Percentiles rank a stretch among this genome's conserved stretches.
These are phyloP conservation scores for Pinctada fucata DNA, from an alignment of 2,888 invertebrate species.

Conservation along the genomic window DNA sequence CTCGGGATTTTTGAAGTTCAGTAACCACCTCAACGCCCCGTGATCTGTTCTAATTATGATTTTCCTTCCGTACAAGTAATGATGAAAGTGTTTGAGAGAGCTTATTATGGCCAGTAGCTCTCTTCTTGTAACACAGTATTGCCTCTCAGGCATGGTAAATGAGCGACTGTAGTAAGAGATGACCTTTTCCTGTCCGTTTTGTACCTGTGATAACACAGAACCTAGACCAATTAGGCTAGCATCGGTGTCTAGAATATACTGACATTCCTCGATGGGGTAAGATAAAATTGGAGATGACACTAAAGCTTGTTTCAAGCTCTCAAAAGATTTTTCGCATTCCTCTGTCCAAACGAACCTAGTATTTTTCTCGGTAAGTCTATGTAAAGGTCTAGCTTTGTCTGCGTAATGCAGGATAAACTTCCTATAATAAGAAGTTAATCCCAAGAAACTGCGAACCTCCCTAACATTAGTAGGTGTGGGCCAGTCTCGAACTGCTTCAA, in stretches of 20 bases:
- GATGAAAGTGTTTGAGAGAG: constrained; percentile 40
- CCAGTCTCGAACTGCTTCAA: constrained; percentile 27
- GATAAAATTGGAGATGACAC: too few relatives aligned
- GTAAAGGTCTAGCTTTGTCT: constrained; percentile 24
- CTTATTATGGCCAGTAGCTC: constrained; percentile 43
- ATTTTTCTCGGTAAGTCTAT: constrained; percentile 24
- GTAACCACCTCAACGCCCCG: constrained; percentile 5
- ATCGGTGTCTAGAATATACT: constrained; percentile 41
- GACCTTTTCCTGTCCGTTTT: constrained; percentile 30
- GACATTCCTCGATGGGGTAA: constrained; percentile 21
- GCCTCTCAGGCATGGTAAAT: constrained; percentile 31
- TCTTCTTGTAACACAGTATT: constrained; percentile 39
- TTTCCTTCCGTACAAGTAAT: constrained; percentile 25
- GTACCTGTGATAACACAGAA: constrained; percentile 39
- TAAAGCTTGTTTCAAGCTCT: too few relatives aligned
- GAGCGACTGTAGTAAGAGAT: constrained; percentile 37
- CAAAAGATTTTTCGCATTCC: too few relatives aligned
- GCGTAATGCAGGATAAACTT: too few relatives aligned
- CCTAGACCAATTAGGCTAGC: constrained; percentile 27
- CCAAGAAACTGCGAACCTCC: constrained; percentile 19
- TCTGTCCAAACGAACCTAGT: constrained; percentile 7
- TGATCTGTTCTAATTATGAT: constrained; percentile 14
- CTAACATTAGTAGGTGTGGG: constrained; percentile 3
- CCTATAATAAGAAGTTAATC: constrained; percentile 1
- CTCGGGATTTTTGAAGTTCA: too few relatives aligned